Percentiles rank a stretch among this genome's conserved stretches.
Evolutionary conservation across 2,888 invertebrate species (phyloP).

Genomic region (Caenorhabditis sp.): DNA sequence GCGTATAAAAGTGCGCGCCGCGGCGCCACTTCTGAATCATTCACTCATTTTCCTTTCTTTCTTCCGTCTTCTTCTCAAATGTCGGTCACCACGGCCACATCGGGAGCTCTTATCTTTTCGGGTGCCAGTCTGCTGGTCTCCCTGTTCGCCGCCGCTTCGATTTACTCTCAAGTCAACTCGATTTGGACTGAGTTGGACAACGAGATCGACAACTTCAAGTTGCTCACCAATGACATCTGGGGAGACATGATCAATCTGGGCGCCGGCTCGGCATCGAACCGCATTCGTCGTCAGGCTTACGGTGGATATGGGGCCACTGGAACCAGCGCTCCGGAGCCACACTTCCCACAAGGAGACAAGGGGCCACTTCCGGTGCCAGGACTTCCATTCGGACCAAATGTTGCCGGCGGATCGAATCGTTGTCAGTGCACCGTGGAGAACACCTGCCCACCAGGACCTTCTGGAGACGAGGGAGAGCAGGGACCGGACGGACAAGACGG

Average conservation of each 20-base stretch:
- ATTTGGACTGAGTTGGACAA: slow-evolving; percentile 81
- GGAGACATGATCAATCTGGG: slow-evolving; percentile 80
- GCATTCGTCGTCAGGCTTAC: slow-evolving; percentile 79
- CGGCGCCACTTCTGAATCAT: slow-evolving; percentile 40
- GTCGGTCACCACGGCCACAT: slow-evolving; percentile 79
- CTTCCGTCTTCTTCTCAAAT: slow-evolving; percentile 45
- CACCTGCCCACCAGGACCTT: slow-evolving; percentile 76
- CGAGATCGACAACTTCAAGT: slow-evolving; percentile 80
- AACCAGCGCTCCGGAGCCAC: slow-evolving; percentile 57
- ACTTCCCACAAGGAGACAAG: slow-evolving; percentile 59
- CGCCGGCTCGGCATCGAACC: slow-evolving; percentile 81
- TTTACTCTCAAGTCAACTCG: slow-evolving; percentile 77
- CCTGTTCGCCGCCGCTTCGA: slow-evolving; percentile 74
- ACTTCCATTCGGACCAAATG: slow-evolving; percentile 55
- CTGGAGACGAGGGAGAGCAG: slow-evolving; percentile 69
- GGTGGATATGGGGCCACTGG: slow-evolving; percentile 78
- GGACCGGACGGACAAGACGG: slow-evolving; percentile 74
- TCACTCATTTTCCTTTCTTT: background rate
- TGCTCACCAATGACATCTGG: slow-evolving; percentile 80
- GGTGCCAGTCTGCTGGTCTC: slow-evolving; percentile 78
- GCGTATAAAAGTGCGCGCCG: slow-evolving; percentile 55
- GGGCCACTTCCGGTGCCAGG: slow-evolving; percentile 49
- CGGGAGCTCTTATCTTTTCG: slow-evolving; percentile 79
- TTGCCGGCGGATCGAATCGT: slow-evolving; percentile 31
- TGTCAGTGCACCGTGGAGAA: slow-evolving; percentile 75